Conservation (phyloP, 2,113 vertebrate species). For the Morphnarchus princeps region DNA sequence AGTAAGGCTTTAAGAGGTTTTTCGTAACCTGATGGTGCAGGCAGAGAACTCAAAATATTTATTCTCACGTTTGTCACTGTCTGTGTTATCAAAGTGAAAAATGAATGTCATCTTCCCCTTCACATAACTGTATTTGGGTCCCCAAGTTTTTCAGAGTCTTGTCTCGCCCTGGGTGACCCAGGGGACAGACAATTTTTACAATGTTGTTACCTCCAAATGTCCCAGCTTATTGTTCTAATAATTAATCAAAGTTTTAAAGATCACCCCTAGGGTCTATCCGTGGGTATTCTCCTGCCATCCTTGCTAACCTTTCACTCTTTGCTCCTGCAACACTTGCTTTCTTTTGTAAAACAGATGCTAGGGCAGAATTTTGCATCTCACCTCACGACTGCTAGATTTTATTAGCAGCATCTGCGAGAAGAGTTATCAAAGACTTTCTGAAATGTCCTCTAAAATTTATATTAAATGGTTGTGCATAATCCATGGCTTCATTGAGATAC, state of each 20-base stretch:
- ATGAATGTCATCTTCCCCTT: background rate
- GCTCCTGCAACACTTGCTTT: background rate
- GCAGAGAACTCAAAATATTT: background rate
- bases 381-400: background rate
- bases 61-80: background rate
- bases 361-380: background rate
- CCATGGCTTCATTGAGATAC: background rate
- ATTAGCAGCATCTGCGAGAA: background rate
- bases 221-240: background rate
- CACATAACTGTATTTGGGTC: background rate
- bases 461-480: background rate
- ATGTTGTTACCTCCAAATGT: background rate
- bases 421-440: background rate
- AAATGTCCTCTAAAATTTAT: background rate
- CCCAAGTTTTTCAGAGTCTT: background rate
- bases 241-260: background rate
- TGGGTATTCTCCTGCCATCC: background rate
- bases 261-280: background rate
- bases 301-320: background rate
- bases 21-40: background rate
- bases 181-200: background rate
- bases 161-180: fast-evolving
- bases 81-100: background rate
- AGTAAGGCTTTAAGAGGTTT: background rate
- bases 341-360: background rate